Evolutionary conservation across 2,797 vertebrate species (phyloP).

Genomic region (Pipistrellus kuhlii): DNA sequence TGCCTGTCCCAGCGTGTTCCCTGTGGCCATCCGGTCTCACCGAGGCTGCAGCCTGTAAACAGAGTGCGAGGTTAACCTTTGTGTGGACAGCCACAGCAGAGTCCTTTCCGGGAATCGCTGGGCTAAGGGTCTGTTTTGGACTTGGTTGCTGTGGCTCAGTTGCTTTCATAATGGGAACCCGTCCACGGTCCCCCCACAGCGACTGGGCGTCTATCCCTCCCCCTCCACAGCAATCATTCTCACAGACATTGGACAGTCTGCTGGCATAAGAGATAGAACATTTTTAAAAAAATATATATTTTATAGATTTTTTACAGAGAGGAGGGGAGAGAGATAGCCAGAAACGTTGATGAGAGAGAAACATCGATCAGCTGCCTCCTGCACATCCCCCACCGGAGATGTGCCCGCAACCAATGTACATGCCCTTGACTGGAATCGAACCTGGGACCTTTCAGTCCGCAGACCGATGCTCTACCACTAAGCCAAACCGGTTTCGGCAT

Average conservation of each 20-base stretch:
- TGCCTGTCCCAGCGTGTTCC: background rate
- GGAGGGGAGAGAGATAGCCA: too few relatives aligned
- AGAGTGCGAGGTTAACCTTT: too few relatives aligned
- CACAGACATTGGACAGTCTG: background rate
- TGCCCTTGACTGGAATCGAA: too few relatives aligned
- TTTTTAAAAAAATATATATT: background rate
- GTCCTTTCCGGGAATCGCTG: background rate
- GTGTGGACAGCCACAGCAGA: background rate
- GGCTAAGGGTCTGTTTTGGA: background rate
- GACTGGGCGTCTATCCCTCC: background rate
- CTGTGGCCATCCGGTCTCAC: background rate
- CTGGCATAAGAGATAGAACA: background rate
- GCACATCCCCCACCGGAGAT: too few relatives aligned
- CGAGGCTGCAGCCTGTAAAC: background rate
- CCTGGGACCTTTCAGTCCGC: too few relatives aligned
- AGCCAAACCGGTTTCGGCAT: too few relatives aligned
- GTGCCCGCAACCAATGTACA: too few relatives aligned
- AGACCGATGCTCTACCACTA: too few relatives aligned
- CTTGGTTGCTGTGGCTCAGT: background rate
- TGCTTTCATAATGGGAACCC: background rate
- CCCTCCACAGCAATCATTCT: background rate
- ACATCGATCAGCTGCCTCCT: too few relatives aligned
- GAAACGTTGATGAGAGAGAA: too few relatives aligned
- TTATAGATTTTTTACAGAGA: too few relatives aligned
- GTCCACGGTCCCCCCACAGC: background rate